Evolutionary conservation across 2,113 vertebrate species (phyloP), one percentile per base, ranked within the genome.

Genomic region (Nerophis ophidion): DNA sequence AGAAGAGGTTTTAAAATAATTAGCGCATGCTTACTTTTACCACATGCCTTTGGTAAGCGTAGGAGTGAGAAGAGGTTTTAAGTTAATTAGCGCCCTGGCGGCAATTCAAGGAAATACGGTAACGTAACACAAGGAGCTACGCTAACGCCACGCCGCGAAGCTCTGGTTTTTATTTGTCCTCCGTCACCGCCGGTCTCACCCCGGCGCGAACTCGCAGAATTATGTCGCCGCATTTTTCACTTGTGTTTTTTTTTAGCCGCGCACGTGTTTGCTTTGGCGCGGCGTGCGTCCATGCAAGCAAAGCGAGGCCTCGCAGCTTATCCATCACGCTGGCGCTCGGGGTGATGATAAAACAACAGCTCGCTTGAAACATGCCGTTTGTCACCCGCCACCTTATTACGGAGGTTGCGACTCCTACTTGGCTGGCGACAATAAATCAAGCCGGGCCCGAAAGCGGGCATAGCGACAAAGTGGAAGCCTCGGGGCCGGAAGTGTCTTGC

Each of bases 191-290:
- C 88, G 3, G 91, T 91, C 93, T 97, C 93, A 97, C 93, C 95
- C 91, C 92, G 83, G 63, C 60, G 75, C 96, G 95, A 98, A 96
- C 95, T 92, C 90, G 13, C 88, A 92, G 75, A 92, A 91, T 90
- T 88, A 87, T 88, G 88, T 85, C 76, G 80, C 86, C 87, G 80
- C 86, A 56, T 56, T 87, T 91, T 91, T 92, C 90, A 81, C 87
- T 86, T 85, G 89, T 90, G 91, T 83, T 77, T 81, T 79, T 35
- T 50, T 61, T 65, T 57, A 70, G 68, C 58, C 63, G 47, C n/a
- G 69, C 74, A 88, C 57, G 87, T 95, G 93, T 96, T 97, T 98
- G 92, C 92, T 95, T 98, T 98, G 95, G 95, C 92, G 91, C 86
- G 87, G 91, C 89, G 76, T 84, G 87, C 71, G 88, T 91, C 93